phyloP scores from a whole-genome alignment of 2,797 vertebrate species.

The Vultur gryphus region DNA sequence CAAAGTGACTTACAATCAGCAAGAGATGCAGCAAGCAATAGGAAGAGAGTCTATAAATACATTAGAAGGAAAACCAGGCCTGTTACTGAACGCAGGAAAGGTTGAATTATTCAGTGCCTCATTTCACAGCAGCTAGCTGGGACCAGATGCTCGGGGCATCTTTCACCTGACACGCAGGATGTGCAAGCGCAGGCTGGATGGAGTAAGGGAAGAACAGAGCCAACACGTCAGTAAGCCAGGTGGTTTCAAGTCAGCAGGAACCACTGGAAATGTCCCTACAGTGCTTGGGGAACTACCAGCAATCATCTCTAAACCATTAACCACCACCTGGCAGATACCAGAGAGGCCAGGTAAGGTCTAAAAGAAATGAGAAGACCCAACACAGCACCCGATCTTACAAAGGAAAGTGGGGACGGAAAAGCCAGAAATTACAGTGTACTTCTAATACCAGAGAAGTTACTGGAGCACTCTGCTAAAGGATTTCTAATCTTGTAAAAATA shows the following conservation, averaged over 20 bases:
- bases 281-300: not conserved
- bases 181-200: not conserved
- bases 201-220: not conserved
- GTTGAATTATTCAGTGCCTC: not conserved
- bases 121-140: not conserved
- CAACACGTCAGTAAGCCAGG: not conserved
- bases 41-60: not conserved
- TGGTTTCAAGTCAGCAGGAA: not conserved
- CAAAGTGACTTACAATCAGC: not conserved
- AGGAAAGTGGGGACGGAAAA: not conserved
- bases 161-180: not conserved
- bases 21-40: not conserved
- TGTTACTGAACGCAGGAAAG: not conserved
- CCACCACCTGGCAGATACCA: not conserved
- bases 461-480: not conserved
- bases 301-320: not conserved
- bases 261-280: not conserved
- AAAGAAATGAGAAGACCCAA: not conserved
- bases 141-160: not conserved
- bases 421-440: not conserved
- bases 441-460: not conserved
- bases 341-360: not conserved
- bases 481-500: slow-evolving; percentile 5
- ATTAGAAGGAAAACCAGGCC: not conserved
- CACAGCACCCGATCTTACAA: not conserved